Evolutionary conservation across 2,888 invertebrate species (phyloP).

Genomic region (Malthinus flaveolus): DNA sequence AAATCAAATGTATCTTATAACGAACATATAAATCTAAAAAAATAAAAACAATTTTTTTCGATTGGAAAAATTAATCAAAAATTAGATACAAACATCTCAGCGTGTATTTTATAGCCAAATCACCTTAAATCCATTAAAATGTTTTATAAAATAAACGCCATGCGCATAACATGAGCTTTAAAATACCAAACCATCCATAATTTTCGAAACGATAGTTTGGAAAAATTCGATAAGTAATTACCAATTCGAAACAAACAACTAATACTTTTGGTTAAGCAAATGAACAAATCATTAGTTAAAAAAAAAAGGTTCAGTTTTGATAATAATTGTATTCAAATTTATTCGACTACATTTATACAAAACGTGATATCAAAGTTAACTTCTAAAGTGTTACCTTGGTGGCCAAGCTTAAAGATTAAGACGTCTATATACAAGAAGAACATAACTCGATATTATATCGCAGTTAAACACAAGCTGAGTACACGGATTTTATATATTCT

Average conservation of each 20-base stretch:
- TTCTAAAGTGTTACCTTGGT: constrained; percentile 39
- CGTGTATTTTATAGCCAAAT: constrained; percentile 3
- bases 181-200: neutral
- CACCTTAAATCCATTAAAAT: constrained; percentile 4
- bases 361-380: constrained; percentile 29
- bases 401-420: constrained; percentile 48
- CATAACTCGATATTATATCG: constrained; percentile 47
- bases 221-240: constrained; percentile 24
- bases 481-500: constrained; percentile 46
- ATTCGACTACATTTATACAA: no score
- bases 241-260: constrained; percentile 14
- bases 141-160: neutral
- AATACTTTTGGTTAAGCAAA: constrained; percentile 21
- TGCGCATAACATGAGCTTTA: neutral
- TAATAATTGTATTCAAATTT: neutral
- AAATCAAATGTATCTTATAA: no score
- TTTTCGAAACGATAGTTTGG: neutral
- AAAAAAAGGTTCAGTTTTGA: constrained; percentile 35
- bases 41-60: neutral
- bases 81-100: neutral
- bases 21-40: neutral
- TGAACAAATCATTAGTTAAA: constrained; percentile 37
- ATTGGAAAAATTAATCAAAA: constrained; percentile 3
- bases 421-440: constrained; percentile 43
- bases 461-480: constrained; percentile 46